These are phyloP conservation scores for Pangasius larnaudii DNA, from an alignment of 2,797 vertebrate genomes.

Conservation along the genomic window DNA sequence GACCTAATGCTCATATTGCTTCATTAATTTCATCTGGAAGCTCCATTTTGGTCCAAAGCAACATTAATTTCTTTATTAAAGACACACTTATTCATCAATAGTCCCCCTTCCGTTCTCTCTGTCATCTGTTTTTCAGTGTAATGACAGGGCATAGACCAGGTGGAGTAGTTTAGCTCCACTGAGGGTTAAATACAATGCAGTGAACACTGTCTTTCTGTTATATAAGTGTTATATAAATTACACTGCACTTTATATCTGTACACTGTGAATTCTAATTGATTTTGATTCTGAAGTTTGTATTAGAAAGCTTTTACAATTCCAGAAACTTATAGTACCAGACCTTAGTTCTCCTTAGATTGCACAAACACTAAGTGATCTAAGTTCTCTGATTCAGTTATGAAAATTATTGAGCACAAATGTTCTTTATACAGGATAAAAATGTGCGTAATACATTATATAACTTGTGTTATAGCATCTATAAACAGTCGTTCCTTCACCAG, in stretches of 20 bases:
- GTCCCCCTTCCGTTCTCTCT: not conserved
- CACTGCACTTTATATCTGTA: not conserved
- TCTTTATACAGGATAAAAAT: not conserved
- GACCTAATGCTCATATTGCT: not conserved
- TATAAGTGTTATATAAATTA: not conserved
- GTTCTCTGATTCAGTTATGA: not conserved
- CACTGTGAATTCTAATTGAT: not conserved
- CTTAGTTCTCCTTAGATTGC: not conserved
- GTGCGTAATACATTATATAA: not conserved
- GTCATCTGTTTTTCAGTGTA: not conserved
- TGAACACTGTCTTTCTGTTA: not conserved
- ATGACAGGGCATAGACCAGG: not conserved
- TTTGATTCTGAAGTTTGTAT: not conserved
- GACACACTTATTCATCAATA: not conserved
- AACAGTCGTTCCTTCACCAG: not conserved
- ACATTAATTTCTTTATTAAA: not conserved
- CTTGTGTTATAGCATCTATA: not conserved
- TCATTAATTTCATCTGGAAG: constrained; percentile 11
- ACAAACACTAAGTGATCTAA: not conserved
- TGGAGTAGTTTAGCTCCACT: not conserved
- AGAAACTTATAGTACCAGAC: not conserved
- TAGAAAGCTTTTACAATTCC: not conserved
- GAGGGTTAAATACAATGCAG: not conserved
- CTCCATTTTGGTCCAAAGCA: not conserved
- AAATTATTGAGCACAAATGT: not conserved